Evolutionary conservation across 2,113 vertebrate genomes (phyloP), one percentile per base, ranked within the genome.

Genomic region (Tilapia sparmanii): DNA sequence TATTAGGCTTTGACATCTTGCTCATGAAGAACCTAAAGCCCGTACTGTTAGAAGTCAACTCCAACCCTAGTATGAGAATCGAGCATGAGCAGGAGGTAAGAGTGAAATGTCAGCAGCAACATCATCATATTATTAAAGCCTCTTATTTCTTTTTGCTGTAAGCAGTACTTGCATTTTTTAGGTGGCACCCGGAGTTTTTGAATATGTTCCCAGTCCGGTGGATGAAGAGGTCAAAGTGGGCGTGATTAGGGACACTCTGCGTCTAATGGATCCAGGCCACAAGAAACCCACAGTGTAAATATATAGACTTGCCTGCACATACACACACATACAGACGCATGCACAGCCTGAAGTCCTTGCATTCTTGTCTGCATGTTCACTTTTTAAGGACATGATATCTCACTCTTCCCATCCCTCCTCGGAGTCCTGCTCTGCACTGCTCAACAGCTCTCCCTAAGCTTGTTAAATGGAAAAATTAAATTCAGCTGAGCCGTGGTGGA

Each of bases 21-120:
- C 97, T 99, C 93, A 98, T 97, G 97, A 98, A 98, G 95, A 98
- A 98, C 93, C 93, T 99, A 96, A 99, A 99, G 95, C 98, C 99
- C 7, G 84, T 99, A 15, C 95, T 99, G 55, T 95, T 99, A n/a
- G 98, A 99, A 96, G 99, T 99, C 68, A 99, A 99, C 73, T 97
- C 98, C 87, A 99, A 98, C 88, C 99, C 99, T 91, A 99, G 99
- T 94, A 99, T 99, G 98, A 98, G 98, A 87, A 99, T 99, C 66
- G 98, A 99, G 86, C 98, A 99, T 0, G 99, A 99, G 85, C 97
- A 97, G 63, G 98, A 99, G 96, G 99, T 98, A 92, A 96, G 96
- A 80, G 4, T 13, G 5, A n/a, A 68, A 47, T 13, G 10, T 29
- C 35, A 11, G 3, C 33, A 24, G 35, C 50, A 35, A 3, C 10